Base-by-base conservation (phyloP, 2,797 vertebrate genomes). In the Rhinoraja longicauda region DNA sequence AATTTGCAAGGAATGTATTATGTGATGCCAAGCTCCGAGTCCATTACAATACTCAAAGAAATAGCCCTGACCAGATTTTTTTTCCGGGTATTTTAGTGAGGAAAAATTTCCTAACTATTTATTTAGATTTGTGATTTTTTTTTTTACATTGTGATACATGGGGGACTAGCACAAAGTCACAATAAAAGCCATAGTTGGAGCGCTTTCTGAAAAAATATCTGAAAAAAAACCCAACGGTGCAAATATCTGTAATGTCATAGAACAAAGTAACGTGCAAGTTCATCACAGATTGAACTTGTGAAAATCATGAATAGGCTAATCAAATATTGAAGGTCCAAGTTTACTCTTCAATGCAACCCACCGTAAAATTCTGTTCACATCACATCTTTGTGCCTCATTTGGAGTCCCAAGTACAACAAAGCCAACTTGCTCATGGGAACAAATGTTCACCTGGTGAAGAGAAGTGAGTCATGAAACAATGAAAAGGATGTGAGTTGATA, bases 331-430 rank as follows among this genome's bases (percentile, higher is more conserved):
- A 82, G 21, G 8, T 62, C 29, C 29, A 88, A 88, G 15, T 88
- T 72, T 72, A 32, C 67, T 72, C 1, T 70, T 24, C 45, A 36
- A 53, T 73, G 67, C 32, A 53, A 91, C 67, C 29, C 45, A 92
- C 90, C 90, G n/a, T 92, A 72, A 53, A 45, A 92, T 90, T 90
- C 21, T 72, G 64, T 90, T 45, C 64, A 73, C 9, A 91, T 72
- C 67, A 92, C 90, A 92, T 70, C 90, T 62, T 92, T 70, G 45
- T 92, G 12, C 4, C 90, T 92, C 70, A 45, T 90, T 39, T 92
- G 90, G 36, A 92, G 24, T 73, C 39, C 39, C 26, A 53, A 26
- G 72, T 73, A 53, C 29, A 91, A 24, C 26, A 73, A 73, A 92
- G 12, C n/a, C 36, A 92, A 92, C 90, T 92, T 92, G 90, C 70